phyloP scores from a whole-genome alignment of 2,113 vertebrate species.

The Corythornis cristatus region DNA sequence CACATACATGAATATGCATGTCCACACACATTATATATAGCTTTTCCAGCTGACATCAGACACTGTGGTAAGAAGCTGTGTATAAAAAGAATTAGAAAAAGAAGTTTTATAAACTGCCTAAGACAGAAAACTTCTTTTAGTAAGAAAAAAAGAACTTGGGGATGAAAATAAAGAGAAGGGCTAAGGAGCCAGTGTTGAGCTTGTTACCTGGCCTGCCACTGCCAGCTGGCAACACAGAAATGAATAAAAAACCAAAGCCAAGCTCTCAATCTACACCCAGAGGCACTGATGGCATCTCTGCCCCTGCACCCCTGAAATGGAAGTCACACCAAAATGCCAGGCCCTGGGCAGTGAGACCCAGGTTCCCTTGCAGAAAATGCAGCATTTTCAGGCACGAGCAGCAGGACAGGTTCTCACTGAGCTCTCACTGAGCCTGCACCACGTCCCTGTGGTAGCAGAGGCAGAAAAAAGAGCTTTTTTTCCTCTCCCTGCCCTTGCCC shows the following conservation, averaged over 20 bases:
- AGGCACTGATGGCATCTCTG: not conserved
- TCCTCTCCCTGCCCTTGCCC: not conserved
- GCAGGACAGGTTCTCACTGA: not conserved
- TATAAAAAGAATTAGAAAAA: not conserved
- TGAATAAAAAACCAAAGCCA: not conserved
- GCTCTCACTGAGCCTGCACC: not conserved
- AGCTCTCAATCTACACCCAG: not conserved
- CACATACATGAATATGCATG: slow-evolving; percentile 35
- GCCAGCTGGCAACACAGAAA: not conserved
- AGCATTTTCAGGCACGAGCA: not conserved
- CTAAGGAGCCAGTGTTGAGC: not conserved
- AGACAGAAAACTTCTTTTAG: not conserved
- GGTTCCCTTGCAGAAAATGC: not conserved
- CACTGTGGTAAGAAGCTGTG: not conserved
- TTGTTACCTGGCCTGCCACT: not conserved
- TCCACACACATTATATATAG: slow-evolving; percentile 30
- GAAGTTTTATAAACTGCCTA: not conserved
- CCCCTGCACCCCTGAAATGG: not conserved
- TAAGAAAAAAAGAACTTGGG: not conserved
- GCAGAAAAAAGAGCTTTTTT: not conserved
- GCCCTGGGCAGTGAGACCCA: not conserved
- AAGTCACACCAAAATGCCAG: not conserved
- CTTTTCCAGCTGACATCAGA: slow-evolving; percentile 19
- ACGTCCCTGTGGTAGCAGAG: not conserved
- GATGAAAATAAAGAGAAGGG: not conserved